A percentile compares a stretch with the other conserved stretches of the same genome.
Conservation (phyloP, 35 echinoderm and acorn worm species). For the Amphiura filiformis region DNA sequence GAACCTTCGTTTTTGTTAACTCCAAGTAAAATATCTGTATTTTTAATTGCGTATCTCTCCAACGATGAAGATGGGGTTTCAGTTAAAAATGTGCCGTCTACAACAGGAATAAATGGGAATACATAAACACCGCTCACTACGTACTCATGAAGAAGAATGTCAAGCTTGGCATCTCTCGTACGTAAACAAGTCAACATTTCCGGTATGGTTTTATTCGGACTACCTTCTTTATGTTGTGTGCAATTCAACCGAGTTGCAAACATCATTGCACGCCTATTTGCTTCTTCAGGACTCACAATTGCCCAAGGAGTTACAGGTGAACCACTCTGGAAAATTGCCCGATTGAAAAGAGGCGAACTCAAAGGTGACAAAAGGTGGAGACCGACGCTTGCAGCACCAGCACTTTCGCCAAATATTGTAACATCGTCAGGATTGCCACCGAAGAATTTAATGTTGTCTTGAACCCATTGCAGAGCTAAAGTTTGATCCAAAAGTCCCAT, state of each 20-base stretch:
- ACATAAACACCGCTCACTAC: slow-evolving; percentile 37
- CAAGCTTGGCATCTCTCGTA: not conserved
- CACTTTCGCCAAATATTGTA: slow-evolving; percentile 84
- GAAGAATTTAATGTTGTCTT: slow-evolving; percentile 75
- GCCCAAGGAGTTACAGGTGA: slow-evolving; percentile 73
- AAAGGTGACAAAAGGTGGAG: slow-evolving; percentile 69
- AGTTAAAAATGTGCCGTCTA: slow-evolving; percentile 69
- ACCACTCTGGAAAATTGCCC: slow-evolving; percentile 82
- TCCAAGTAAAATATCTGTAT: slow-evolving; percentile 72
- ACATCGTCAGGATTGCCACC: slow-evolving; percentile 64
- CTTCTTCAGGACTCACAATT: slow-evolving; percentile 59
- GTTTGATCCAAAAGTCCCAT: slow-evolving; percentile 81
- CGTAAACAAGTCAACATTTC: slow-evolving; percentile 73
- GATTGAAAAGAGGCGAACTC: slow-evolving; percentile 49
- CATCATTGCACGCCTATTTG: slow-evolving; percentile 31
- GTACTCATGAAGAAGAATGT: slow-evolving; percentile 33
- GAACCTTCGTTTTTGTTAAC: slow-evolving; percentile 84
- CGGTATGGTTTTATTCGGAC: not conserved
- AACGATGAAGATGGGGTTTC: slow-evolving; percentile 51
- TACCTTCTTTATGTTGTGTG: slow-evolving; percentile 1
- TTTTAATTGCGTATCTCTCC: slow-evolving; percentile 48
- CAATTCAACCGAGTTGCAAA: slow-evolving; percentile 52
- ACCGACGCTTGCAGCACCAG: slow-evolving; percentile 76
- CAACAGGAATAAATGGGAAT: slow-evolving; percentile 84
- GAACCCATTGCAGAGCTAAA: slow-evolving; percentile 67